Base-by-base conservation (phyloP, 2,113 vertebrate genomes). In the Spea multiplicata region DNA sequence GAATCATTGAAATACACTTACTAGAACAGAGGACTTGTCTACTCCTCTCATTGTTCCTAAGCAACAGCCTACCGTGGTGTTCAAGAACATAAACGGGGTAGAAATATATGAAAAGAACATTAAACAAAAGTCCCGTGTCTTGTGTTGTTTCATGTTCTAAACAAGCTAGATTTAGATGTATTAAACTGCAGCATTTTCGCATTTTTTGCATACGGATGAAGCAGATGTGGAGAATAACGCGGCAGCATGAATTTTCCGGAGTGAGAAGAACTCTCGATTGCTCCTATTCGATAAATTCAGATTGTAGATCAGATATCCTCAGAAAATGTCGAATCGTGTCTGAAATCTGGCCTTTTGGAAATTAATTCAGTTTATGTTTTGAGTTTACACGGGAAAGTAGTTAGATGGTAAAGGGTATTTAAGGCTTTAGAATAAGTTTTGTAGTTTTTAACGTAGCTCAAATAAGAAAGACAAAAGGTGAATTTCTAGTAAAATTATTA, bases 51-150 rank as follows among this genome's bases (percentile, higher is more conserved):
- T 69, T 48, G 44, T 10, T 69, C 49, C 66, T 48, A 69, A 16
- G 66, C 66, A 69, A 69, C 66, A 14, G 7, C 45, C 8, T 48
- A 69, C 66, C 55, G 4, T 73, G 9, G 10, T 62, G 73, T 83
- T 82, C 50, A 71, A 78, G 68, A 13, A 53, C 4, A 30, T 0
- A 1, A 81, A 73, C 81, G 53, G 53, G 83, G 73, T 83, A 59
- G 81, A 1, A 30, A 76, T 82, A 59, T 59, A 59, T 59, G 55
- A 59, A 59, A 59, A 59, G 55, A 59, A 59, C 55, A 12, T 8
- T 59, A 59, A 59, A 59, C 8, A 13, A 59, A 59, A 59, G 55
- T 59, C 14, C 55, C 4, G 10, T 12, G 14, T 59, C 14, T 59
- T 59, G 14, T 59, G 14, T 13, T 4, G 4, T 59, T 59, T 13